Conservation (phyloP, 1,140 invertebrate genomes). For the Alviniconcha marisindica region DNA sequence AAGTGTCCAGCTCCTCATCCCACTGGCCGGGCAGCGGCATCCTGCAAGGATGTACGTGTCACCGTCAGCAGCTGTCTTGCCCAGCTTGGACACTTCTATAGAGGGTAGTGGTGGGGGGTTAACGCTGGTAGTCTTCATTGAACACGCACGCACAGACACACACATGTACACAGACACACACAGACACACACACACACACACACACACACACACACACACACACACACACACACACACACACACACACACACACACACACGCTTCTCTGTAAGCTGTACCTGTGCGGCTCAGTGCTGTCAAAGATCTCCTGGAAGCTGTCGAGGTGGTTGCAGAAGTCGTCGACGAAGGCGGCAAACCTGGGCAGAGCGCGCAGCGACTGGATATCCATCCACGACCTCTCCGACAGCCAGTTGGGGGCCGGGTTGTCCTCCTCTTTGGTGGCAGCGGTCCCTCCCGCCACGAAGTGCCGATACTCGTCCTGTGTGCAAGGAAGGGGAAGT, state of each 20-base stretch:
- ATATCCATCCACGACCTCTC: slow-evolving; percentile 75
- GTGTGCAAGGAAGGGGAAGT: no score
- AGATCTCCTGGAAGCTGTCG: slow-evolving; percentile 72
- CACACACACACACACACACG: no score
- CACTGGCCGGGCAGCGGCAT: slow-evolving; percentile 77
- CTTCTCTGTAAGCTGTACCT: slow-evolving; percentile 57
- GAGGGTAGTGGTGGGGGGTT: no score
- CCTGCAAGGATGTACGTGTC: slow-evolving; percentile 44
- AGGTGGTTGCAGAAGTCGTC: slow-evolving; percentile 72
- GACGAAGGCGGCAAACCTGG: slow-evolving; percentile 67
- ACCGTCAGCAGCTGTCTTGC: no score
- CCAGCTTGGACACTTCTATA: no score
- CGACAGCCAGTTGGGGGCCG: slow-evolving; percentile 77
- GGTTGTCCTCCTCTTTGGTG: slow-evolving; percentile 76
- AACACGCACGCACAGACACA: no score
- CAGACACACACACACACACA: no score
- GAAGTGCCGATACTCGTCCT: slow-evolving; percentile 76
- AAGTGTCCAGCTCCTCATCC: slow-evolving; percentile 76
- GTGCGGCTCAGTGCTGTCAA: slow-evolving; percentile 75
- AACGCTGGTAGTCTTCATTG: no score
- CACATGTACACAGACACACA: no score
- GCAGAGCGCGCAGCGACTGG: slow-evolving; percentile 73
- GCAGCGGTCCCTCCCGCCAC: slow-evolving; percentile 73
- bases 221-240: no score
- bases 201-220: not conserved